Conservation (phyloP, 2,113 vertebrate species). For the Nycticorax nycticorax region DNA sequence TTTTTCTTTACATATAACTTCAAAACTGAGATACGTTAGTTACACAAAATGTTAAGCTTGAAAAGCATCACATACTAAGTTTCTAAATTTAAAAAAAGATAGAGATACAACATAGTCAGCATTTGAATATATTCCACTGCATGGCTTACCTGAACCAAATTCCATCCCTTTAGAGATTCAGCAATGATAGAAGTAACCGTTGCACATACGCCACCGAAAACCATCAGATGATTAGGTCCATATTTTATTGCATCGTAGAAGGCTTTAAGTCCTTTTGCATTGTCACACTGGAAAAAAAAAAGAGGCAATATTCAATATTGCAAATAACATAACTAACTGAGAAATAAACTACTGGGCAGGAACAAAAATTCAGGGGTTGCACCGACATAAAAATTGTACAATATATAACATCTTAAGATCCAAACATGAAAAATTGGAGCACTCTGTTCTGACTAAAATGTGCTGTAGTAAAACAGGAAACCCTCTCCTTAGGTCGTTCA, state of each 20-base stretch:
- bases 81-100: neutral
- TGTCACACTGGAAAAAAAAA: conserved; percentile 85
- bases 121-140: neutral
- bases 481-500: fast-evolving
- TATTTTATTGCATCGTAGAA: conserved; percentile 99
- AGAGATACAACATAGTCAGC: neutral
- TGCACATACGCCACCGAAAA: conserved; percentile 97
- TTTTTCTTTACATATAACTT: neutral
- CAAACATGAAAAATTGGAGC: neutral
- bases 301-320: neutral
- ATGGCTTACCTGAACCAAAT: conserved; percentile 93
- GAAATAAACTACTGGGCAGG: neutral
- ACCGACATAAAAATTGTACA: neutral
- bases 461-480: neutral
- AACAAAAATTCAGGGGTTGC: neutral
- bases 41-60: neutral
- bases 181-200: conserved; percentile 98
- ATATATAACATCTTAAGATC: neutral
- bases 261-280: conserved; percentile 96
- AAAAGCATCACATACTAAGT: neutral
- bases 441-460: neutral
- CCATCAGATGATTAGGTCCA: conserved; percentile 97
- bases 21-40: neutral
- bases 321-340: neutral
- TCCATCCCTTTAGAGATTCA: conserved; percentile 97